A percentile compares a stretch with the other conserved stretches of the same genome.
phyloP scores from a whole-genome alignment of 2,888 invertebrate genomes.

The Agonopterix subpropinquella region DNA sequence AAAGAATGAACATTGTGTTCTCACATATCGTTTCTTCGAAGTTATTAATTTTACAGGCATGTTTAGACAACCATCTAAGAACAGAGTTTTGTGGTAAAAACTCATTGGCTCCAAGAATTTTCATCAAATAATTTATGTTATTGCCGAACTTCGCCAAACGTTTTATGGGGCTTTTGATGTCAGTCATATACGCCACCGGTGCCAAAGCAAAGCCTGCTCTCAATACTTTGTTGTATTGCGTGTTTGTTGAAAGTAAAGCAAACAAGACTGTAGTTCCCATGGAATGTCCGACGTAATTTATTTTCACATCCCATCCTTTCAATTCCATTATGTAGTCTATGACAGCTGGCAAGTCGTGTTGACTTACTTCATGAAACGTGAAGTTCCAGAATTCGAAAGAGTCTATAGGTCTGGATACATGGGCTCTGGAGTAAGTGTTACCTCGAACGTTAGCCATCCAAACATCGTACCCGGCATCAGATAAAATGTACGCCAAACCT shows the following conservation, averaged over 20 bases:
- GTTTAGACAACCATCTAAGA: conserved; percentile 76
- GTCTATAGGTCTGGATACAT: conserved; percentile 69
- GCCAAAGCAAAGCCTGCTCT: conserved; percentile 81
- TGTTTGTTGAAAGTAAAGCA: conserved; percentile 80
- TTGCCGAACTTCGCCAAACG: conserved; percentile 79
- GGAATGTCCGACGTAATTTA: conserved; percentile 91
- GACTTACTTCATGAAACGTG: conserved; percentile 93
- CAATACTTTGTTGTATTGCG: conserved; percentile 80
- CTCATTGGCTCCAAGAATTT: conserved; percentile 80
- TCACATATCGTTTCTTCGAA: conserved; percentile 80
- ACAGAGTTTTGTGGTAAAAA: conserved; percentile 82
- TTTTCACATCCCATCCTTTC: conserved; percentile 58
- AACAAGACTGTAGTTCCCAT: conserved; percentile 90
- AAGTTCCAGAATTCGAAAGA: conserved; percentile 82
- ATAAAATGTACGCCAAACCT: conserved; percentile 79
- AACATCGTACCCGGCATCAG: conserved; percentile 83
- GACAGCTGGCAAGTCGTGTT: conserved; percentile 90
- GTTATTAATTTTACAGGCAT: conserved; percentile 76
- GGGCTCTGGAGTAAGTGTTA: conserved; percentile 83
- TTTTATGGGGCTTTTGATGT: conserved; percentile 80
- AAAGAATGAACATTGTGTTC: conserved; percentile 82
- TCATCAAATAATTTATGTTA: conserved; percentile 76
- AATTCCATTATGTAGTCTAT: conserved; percentile 79
- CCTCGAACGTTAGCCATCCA: conserved; percentile 92
- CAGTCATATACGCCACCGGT: conserved; percentile 81